Percentiles rank a stretch among this genome's conserved stretches.
These are phyloP conservation scores for Serinus canaria DNA, from an alignment of 2,113 vertebrate species.

Conservation along the genomic window DNA sequence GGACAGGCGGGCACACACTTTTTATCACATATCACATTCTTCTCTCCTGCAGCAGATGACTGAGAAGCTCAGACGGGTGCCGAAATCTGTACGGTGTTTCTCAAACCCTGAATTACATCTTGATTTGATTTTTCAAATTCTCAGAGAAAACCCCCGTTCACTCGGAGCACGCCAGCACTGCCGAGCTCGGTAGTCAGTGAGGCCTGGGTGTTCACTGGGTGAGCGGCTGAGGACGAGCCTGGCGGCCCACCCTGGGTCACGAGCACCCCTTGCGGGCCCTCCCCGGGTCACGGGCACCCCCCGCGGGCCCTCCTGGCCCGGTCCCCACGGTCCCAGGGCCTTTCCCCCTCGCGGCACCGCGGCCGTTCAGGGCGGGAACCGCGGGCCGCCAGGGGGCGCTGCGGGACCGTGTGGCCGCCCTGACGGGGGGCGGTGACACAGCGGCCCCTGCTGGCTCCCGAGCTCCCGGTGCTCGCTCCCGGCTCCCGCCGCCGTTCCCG, in stretches of 20 bases:
- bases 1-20: not conserved
- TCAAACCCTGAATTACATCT: not conserved
- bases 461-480: too few species aligned
- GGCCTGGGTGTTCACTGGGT: not conserved
- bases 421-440: not conserved
- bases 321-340: too few species aligned
- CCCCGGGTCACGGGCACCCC: not conserved
- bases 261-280: too few species aligned
- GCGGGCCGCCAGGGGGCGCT: not conserved
- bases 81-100: fast-evolving
- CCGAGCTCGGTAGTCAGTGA: not conserved
- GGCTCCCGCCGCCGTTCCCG: fast-evolving
- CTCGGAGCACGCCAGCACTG: not conserved
- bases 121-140: not conserved
- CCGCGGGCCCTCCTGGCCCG: too few species aligned
- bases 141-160: not conserved
- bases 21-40: not conserved
- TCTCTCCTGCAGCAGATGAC: not conserved
- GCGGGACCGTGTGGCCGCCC: not conserved
- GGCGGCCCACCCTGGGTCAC: not conserved
- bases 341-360: not conserved
- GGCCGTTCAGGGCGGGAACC: fast-evolving
- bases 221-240: not conserved
- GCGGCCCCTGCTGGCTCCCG: not conserved
- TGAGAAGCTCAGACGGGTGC: too few species aligned